Base-by-base conservation (phyloP, 1,140 invertebrate species). In the Drosophila yakuba region DNA sequence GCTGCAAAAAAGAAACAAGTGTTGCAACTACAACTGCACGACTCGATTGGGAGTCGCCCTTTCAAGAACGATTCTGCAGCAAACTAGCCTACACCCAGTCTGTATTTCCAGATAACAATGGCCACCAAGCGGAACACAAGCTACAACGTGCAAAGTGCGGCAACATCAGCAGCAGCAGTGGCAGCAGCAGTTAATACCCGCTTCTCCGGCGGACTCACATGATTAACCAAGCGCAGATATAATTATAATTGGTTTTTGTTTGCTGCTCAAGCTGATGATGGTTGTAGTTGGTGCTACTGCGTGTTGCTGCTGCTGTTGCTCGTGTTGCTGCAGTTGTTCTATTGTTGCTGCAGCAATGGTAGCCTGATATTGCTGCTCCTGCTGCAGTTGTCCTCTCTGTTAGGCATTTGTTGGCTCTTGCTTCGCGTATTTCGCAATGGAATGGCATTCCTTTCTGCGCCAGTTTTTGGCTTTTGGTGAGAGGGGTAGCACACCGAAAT, bases 141-240 rank as follows among this genome's bases (percentile, higher is more conserved):
- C 67, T 58, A 28, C 67, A 71, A 69, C 51, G 63, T 69, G 67
- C 67, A 50, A 71, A 50, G 51, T 52, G 64, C 64, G 62, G 43
- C 50, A 45, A 17, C 48, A 55, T 4, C 43, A 56, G 12, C 38
- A 38, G 25, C 28, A 44, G 36, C 55, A 35, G 28, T 15, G 11
- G 36, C 23, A 47, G 14, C 17, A 66, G 47, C 39, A 72, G 41
- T 51, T 51, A 50, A 28, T 54, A 25, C 23, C 48, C 43, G 54
- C 56, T 45, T 11, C 58, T 55, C 32, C 36, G 47, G 35, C 28
- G 45, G 77, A 48, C 57, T 59, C 81, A 85, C 78, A 74, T 90
- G 86, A 85, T 79, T 85, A 85, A 66, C 78, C 86, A 90, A 90
- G 86, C 85, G 81, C 72, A 74, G 80, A 85, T 85, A 76, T 76